phyloP scores from a whole-genome alignment of 2,113 vertebrate species.

The Butorides virescens region DNA sequence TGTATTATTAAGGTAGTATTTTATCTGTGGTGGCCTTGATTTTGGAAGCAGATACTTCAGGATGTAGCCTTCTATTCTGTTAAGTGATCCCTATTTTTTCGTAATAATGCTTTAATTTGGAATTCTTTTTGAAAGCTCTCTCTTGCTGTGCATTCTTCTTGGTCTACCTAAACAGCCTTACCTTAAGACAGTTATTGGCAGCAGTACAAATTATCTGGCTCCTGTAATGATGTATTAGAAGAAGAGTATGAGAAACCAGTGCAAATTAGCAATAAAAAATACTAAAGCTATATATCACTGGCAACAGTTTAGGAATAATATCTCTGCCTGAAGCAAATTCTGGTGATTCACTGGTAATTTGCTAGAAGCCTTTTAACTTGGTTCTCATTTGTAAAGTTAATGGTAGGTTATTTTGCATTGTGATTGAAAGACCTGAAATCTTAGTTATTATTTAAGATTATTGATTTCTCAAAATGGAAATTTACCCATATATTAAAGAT shows the following conservation, averaged over 20 bases:
- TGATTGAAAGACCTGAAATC: constrained; percentile 51
- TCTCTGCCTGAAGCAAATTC: constrained; percentile 47
- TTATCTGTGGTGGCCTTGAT: background rate
- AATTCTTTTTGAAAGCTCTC: background rate
- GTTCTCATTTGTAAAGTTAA: constrained; percentile 63
- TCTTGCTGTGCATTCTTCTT: background rate
- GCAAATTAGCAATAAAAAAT: constrained; percentile 48
- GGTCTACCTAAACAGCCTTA: constrained; percentile 6
- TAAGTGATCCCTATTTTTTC: background rate
- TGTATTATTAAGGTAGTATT: background rate
- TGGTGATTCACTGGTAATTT: constrained; percentile 62
- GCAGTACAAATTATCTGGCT: constrained; percentile 29
- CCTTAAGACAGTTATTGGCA: constrained; percentile 46
- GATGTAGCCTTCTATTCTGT: background rate
- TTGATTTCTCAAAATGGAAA: constrained; percentile 36
- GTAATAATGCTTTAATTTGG: background rate
- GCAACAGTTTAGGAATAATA: constrained; percentile 45
- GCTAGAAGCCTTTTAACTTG: constrained; percentile 59
- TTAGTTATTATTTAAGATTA: constrained; percentile 50
- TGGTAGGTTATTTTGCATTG: constrained; percentile 42
- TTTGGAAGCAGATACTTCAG: background rate
- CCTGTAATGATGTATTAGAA: constrained; percentile 46
- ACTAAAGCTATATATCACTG: constrained; percentile 36
- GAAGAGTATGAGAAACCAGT: constrained; percentile 42
- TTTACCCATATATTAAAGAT: constrained; percentile 7